A percentile compares a stretch with the other conserved stretches of the same genome.
Evolutionary conservation across 2,888 invertebrate genomes (phyloP).

Genomic region (Luperina nickerlii): DNA sequence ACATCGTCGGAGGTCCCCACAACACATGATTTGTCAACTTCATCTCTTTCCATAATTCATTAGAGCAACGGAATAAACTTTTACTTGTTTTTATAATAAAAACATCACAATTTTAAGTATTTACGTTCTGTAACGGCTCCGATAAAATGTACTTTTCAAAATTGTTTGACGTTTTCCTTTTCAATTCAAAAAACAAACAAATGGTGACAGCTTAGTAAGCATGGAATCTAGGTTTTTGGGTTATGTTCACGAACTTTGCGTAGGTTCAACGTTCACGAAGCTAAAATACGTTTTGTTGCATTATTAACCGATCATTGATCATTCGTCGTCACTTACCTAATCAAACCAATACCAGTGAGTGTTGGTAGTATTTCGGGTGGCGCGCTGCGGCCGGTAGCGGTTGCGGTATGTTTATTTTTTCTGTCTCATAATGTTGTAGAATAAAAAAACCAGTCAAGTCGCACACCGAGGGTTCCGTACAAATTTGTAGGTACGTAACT

Average conservation of each 20-base stretch:
- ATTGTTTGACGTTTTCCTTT: constrained; percentile 65
- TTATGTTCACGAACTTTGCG: background rate
- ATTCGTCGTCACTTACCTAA: no score
- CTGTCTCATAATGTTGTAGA: no score
- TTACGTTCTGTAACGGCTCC: constrained; percentile 60
- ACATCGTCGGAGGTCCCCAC: constrained; percentile 62
- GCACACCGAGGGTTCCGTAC: no score
- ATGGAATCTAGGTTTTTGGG: constrained; percentile 49
- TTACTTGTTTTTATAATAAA: constrained; percentile 20
- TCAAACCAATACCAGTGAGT: no score
- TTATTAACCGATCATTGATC: background rate
- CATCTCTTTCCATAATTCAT: constrained; percentile 80
- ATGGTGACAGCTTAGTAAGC: constrained; percentile 10
- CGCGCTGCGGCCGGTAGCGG: no score
- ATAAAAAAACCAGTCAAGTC: no score
- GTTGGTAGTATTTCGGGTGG: no score
- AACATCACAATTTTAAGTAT: constrained; percentile 52
- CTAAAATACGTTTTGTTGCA: constrained; percentile 1
- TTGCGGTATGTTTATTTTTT: no score
- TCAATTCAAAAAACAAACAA: constrained; percentile 55
- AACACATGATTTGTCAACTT: constrained; percentile 63
- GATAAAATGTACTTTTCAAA: constrained; percentile 63
- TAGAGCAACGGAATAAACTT: constrained; percentile 45
- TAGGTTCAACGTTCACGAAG: background rate
- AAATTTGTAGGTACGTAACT: no score